Evolutionary conservation across 2,888 invertebrate species (phyloP).

Genomic region (Acronicta leporina): DNA sequence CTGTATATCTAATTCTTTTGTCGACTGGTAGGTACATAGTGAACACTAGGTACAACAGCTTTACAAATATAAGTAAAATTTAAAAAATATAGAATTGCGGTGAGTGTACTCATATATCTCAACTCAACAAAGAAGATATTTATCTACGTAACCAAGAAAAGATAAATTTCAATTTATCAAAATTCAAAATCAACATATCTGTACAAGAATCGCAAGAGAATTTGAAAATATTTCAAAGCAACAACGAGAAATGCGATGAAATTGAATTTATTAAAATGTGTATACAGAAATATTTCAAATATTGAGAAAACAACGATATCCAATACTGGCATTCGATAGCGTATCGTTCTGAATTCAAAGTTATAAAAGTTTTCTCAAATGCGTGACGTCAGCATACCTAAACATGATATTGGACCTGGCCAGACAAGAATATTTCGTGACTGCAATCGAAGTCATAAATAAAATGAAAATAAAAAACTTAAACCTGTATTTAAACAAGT

Average conservation of each 20-base stretch:
- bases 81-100: background rate
- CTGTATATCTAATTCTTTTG: too few species aligned
- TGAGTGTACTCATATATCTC: background rate
- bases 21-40: too few species aligned
- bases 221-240: slow-evolving; percentile 12
- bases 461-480: background rate
- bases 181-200: slow-evolving; percentile 5
- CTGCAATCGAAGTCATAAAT: background rate
- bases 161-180: slow-evolving; percentile 5
- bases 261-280: slow-evolving; percentile 27
- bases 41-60: too few species aligned
- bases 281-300: slow-evolving; percentile 15
- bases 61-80: background rate
- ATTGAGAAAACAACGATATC: slow-evolving; percentile 18
- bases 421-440: slow-evolving; percentile 14
- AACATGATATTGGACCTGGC: slow-evolving; percentile 18
- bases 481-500: too few species aligned
- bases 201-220: slow-evolving; percentile 8
- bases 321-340: slow-evolving; percentile 21
- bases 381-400: slow-evolving; percentile 24
- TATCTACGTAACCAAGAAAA: background rate
- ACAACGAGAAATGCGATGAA: slow-evolving; percentile 4
- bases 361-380: slow-evolving; percentile 2
- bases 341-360: background rate
- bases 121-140: background rate